Conservation (phyloP, 2,113 vertebrate genomes). For the Melozone crissalis region DNA sequence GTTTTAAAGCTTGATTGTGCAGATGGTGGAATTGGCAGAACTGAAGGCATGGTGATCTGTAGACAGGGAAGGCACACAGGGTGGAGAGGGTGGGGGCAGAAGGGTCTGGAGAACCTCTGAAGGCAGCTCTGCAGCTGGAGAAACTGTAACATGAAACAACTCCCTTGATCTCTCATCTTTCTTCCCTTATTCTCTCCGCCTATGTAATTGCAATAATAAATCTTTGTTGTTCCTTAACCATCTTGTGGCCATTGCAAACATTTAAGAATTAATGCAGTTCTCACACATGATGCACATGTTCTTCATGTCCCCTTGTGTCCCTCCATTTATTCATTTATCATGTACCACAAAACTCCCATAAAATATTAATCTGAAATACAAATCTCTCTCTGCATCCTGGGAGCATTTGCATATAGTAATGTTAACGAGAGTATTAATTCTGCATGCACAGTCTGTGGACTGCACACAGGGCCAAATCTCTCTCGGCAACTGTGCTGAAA, state of each 20-base stretch:
- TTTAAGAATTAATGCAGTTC: constrained; percentile 61
- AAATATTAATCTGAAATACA: constrained; percentile 70
- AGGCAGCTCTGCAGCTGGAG: constrained; percentile 33
- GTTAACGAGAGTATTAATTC: constrained; percentile 64
- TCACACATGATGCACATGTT: constrained; percentile 46
- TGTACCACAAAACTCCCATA: constrained; percentile 55
- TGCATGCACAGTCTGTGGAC: constrained; percentile 42
- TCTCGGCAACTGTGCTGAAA: background rate
- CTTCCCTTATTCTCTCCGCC: constrained; percentile 19
- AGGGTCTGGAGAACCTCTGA: constrained; percentile 9
- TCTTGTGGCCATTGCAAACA: constrained; percentile 52
- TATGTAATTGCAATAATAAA: constrained; percentile 58
- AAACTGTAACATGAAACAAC: constrained; percentile 25
- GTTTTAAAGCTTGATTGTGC: background rate
- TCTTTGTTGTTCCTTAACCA: constrained; percentile 51
- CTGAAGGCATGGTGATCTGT: background rate
- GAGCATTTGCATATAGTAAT: constrained; percentile 56
- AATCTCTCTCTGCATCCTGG: constrained; percentile 43
- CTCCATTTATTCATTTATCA: constrained; percentile 62
- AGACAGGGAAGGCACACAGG: background rate
- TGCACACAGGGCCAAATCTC: background rate
- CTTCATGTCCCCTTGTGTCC: constrained; percentile 51
- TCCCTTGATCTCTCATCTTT: constrained; percentile 58
- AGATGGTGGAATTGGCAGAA: background rate
- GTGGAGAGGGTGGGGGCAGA: background rate